Base-by-base conservation (phyloP, 2,797 vertebrate species). In the Mus spretus region DNA sequence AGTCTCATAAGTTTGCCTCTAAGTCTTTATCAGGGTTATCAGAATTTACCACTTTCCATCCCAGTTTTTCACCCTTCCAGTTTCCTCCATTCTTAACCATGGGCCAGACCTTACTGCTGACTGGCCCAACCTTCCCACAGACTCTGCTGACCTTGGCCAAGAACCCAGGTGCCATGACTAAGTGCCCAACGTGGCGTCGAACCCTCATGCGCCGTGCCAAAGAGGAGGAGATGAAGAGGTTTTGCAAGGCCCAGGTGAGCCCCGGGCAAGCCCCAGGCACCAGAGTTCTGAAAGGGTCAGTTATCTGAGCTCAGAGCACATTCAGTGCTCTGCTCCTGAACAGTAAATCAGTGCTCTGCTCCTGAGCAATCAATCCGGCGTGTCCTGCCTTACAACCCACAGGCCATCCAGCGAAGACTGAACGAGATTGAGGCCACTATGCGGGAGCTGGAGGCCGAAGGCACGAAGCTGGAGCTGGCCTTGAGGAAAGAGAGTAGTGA, bases 371-470 rank as follows among this genome's bases (percentile, higher is more conserved):
- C 72, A 34, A 15, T 26, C 72, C 8, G 5, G 22, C 44, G 47
- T 2, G 3, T 53, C 65, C 47, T 53, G 31, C 50, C 84, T n/a
- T 70, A 53, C n/a, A 53, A 70, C 47, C 63, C 22, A 2, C 86
- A 99, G 99, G 98, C 99, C 84, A 99, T 99, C 98, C 99, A 99
- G 98, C 98, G 99, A 91, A 98, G 99, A 22, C 99, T 99, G 95
- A 99, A 99, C 94, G 99, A 99, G 98, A 99, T 99, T 0, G 99
- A 99, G 91, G 99, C 99, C 97, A 99, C 98, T 0, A 99, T 99
- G 97, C 99, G 98, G 89, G 99, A 99, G 5, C 97, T 99, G 98
- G 99, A 99, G 97, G 98, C 99, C 0, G 98, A 99, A 94, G 99
- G 99, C 17, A 98, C 98, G 31, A 96, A 95, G 94, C 96, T 99